phyloP scores from a whole-genome alignment of 64 coral and sea anemone genomes.

The Porites australiensis region DNA sequence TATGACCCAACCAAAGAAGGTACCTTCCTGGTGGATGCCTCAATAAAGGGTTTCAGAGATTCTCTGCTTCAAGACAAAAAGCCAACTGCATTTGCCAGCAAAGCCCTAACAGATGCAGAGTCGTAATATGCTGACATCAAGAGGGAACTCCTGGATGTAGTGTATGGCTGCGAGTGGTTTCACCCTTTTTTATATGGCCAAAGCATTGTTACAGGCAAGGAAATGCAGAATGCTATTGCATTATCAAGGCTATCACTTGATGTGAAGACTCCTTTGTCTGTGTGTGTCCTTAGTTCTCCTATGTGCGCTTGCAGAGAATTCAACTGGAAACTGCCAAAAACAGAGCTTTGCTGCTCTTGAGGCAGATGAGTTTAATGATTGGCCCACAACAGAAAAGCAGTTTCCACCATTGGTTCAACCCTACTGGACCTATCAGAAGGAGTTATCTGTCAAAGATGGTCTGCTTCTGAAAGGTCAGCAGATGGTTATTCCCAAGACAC shows the following conservation, averaged over 20 bases:
- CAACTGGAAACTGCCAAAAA: slow-evolving; percentile 38
- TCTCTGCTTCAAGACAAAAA: slow-evolving; percentile 56
- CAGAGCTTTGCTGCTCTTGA: neutral
- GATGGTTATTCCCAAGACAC: slow-evolving; percentile 14
- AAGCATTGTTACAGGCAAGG: slow-evolving; percentile 42
- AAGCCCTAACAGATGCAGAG: slow-evolving; percentile 32
- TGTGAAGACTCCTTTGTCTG: slow-evolving; percentile 45
- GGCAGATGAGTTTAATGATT: slow-evolving; percentile 11
- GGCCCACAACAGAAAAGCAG: slow-evolving; percentile 48
- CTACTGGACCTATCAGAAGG: slow-evolving; percentile 66
- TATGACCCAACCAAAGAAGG: slow-evolving; percentile 59
- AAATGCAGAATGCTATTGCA: slow-evolving; percentile 48
- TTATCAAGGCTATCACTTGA: slow-evolving; percentile 40
- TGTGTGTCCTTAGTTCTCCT: slow-evolving; percentile 49
- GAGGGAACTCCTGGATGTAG: slow-evolving; percentile 49
- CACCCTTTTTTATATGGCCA: slow-evolving; percentile 58
- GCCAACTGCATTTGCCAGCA: slow-evolving; percentile 65
- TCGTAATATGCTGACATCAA: slow-evolving; percentile 61
- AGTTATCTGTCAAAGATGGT: slow-evolving; percentile 55
- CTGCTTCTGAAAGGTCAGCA: neutral
- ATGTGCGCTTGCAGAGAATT: slow-evolving; percentile 38
- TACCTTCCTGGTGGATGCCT: slow-evolving; percentile 68
- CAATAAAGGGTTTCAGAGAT: slow-evolving; percentile 54
- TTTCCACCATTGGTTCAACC: slow-evolving; percentile 15
- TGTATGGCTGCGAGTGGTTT: slow-evolving; percentile 61